Percentiles rank a stretch among this genome's conserved stretches.
phyloP scores from a whole-genome alignment of 2,113 vertebrate genomes.

The Mustelus asterias region DNA sequence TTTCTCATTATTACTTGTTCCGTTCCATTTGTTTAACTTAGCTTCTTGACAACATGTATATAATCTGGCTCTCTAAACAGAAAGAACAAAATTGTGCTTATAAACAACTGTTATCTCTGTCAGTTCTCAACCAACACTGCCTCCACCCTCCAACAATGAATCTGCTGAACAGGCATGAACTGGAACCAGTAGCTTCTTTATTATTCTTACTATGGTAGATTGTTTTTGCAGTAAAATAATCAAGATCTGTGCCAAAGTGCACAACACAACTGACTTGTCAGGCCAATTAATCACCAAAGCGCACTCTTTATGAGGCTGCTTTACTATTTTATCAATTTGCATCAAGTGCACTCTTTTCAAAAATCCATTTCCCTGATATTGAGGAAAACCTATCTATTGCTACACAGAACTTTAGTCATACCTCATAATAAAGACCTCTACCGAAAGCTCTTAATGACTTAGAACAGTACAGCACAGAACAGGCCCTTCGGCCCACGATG shows the following conservation, averaged over 20 bases:
- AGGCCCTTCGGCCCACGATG: no score
- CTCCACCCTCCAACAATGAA: not conserved
- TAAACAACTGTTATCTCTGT: not conserved
- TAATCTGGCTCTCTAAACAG: not conserved
- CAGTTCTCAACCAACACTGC: not conserved
- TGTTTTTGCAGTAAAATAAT: not conserved
- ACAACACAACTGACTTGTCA: not conserved
- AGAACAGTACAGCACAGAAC: no score
- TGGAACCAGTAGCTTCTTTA: not conserved
- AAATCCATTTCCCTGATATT: not conserved
- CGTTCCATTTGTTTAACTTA: not conserved
- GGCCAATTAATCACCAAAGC: not conserved
- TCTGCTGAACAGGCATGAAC: not conserved
- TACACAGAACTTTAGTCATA: not conserved
- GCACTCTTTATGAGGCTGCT: not conserved
- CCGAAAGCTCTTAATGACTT: not conserved
- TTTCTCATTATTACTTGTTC: not conserved
- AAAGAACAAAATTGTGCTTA: not conserved
- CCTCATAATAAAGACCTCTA: not conserved
- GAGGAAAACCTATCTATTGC: not conserved
- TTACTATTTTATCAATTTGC: not conserved
- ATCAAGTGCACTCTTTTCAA: not conserved
- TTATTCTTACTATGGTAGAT: not conserved
- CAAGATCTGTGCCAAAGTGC: not conserved
- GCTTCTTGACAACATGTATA: not conserved